Conservation (phyloP, 2,113 vertebrate genomes). For the Halcyon malimbica region DNA sequence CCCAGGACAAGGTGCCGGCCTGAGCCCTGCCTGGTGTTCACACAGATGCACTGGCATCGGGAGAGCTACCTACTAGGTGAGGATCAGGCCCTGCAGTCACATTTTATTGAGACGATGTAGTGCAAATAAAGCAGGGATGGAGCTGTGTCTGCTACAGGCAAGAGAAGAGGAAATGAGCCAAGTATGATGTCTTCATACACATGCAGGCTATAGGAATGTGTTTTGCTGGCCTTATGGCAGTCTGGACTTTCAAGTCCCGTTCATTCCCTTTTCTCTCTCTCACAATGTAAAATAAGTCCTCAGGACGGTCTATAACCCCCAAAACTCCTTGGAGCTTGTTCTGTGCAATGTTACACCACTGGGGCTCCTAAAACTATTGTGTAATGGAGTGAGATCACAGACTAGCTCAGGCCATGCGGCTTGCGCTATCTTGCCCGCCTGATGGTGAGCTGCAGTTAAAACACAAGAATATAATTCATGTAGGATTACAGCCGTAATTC, state of each 20-base stretch:
- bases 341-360: not conserved
- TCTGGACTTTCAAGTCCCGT: not conserved
- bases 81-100: not conserved
- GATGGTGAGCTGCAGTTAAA: not conserved
- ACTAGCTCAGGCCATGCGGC: not conserved
- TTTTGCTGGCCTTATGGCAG: slow-evolving; percentile 8
- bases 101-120: not conserved
- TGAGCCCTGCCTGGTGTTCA: not conserved
- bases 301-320: not conserved
- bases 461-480: not conserved
- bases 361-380: slow-evolving; percentile 31
- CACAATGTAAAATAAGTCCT: slow-evolving; percentile 20
- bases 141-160: slow-evolving; percentile 4
- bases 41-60: not conserved
- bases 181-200: not conserved
- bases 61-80: not conserved
- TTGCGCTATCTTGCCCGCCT: slow-evolving; percentile 21
- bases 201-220: not conserved
- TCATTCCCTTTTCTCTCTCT: not conserved
- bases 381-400: slow-evolving; percentile 66
- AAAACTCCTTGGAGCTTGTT: slow-evolving; percentile 20
- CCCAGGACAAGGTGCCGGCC: not conserved
- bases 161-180: slow-evolving; percentile 19
- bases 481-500: not conserved
- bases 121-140: not conserved